Conservation (phyloP, 1,140 invertebrate species). For the Watersipora subatra region DNA sequence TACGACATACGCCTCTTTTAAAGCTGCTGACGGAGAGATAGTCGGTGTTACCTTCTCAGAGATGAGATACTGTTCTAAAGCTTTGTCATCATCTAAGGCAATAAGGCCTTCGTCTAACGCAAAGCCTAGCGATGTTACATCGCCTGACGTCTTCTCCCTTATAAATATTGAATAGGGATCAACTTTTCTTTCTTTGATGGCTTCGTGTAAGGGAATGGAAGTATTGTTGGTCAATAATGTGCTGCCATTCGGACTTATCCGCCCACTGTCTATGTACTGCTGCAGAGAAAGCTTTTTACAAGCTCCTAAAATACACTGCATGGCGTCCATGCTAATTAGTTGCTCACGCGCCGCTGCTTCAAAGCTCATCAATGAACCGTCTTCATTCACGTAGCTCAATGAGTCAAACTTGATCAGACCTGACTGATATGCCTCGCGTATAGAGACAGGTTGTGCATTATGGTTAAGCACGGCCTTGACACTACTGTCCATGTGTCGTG, state of each 20-base stretch:
- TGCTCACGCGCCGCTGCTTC: slow-evolving; percentile 7
- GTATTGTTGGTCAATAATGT: slow-evolving; percentile 3
- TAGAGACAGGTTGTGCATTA: slow-evolving; percentile 7
- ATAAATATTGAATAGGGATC: not conserved
- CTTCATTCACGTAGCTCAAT: slow-evolving; percentile 2
- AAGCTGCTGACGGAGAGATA: not conserved
- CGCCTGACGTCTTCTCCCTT: not conserved
- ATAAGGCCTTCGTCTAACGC: not conserved
- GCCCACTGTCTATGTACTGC: not conserved
- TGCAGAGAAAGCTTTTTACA: slow-evolving; percentile 4
- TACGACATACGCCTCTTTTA: not conserved
- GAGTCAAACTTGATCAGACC: slow-evolving; percentile 7
- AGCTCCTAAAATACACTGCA: not conserved
- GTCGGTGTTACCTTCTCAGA: not conserved
- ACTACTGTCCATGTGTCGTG: not conserved
- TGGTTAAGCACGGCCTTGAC: not conserved
- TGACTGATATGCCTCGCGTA: slow-evolving; percentile 10
- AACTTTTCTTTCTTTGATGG: not conserved
- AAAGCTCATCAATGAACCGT: slow-evolving; percentile 8
- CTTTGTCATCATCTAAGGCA: not conserved
- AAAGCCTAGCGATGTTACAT: not conserved
- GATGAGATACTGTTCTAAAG: not conserved
- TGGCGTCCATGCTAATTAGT: slow-evolving; percentile 3
- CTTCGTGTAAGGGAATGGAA: slow-evolving; percentile 7
- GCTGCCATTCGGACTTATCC: slow-evolving; percentile 3